These are phyloP conservation scores for Megaceryle alcyon DNA, from an alignment of 2,797 vertebrate species.

Conservation along the genomic window DNA sequence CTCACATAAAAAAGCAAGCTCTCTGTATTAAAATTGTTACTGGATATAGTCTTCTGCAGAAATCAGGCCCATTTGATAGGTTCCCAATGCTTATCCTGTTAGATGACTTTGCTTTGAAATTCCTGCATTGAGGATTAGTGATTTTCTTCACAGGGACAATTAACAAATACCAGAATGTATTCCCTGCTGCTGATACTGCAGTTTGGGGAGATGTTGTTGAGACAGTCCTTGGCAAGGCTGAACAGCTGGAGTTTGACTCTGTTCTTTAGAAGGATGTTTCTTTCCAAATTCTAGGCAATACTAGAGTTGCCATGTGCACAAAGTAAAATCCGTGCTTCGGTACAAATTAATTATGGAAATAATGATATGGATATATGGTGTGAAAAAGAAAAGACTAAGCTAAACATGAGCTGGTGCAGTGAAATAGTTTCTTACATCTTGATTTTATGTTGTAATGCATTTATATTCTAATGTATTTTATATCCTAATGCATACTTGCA, in stretches of 20 bases:
- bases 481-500: no score
- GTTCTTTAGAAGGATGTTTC: neutral
- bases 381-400: neutral
- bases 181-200: neutral
- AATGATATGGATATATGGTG: neutral
- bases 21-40: neutral
- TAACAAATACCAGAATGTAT: neutral
- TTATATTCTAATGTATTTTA: neutral
- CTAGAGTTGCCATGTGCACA: neutral
- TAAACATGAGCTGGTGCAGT: neutral
- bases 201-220: neutral
- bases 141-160: neutral
- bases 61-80: neutral
- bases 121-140: neutral
- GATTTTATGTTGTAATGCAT: neutral
- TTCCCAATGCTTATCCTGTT: neutral
- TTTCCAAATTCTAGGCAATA: neutral
- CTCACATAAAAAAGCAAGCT: neutral
- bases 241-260: neutral
- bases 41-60: neutral
- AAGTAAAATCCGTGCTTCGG: neutral
- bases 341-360: neutral
- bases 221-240: neutral
- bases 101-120: neutral
- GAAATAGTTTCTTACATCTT: neutral